A percentile compares a stretch with the other conserved stretches of the same genome.
Evolutionary conservation across 2,888 invertebrate species (phyloP).

Genomic region (Dynastes tityus): DNA sequence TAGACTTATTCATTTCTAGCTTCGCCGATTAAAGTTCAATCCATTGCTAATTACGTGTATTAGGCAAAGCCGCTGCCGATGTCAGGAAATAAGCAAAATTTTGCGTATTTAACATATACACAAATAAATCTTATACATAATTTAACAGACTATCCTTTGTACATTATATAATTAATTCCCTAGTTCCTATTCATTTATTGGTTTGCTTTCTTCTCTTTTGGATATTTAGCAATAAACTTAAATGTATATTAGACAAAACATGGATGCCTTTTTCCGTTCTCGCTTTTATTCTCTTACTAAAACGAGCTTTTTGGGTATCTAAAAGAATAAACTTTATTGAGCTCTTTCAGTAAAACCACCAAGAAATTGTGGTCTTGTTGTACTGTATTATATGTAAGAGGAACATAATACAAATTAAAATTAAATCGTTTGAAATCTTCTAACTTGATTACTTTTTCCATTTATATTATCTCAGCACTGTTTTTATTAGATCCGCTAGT

Average conservation of each 20-base stretch:
- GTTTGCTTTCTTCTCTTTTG: neutral
- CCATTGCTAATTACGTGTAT: too few species aligned
- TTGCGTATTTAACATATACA: too few species aligned
- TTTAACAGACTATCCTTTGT: neutral
- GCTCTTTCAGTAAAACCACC: conserved; percentile 5
- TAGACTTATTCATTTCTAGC: too few species aligned
- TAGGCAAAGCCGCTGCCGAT: too few species aligned
- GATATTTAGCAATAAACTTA: conserved; percentile 2
- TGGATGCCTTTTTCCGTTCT: neutral
- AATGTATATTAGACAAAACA: conserved; percentile 17
- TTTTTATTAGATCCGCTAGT: too few species aligned
- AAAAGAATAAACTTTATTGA: conserved; percentile 33
- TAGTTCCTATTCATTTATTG: conserved; percentile 4
- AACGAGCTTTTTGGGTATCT: neutral
- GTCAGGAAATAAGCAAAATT: too few species aligned
- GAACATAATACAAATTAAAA: conserved; percentile 5
- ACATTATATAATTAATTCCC: neutral
- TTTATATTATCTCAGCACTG: neutral
- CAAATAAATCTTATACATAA: too few species aligned
- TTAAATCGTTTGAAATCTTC: neutral
- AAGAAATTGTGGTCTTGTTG: conserved; percentile 19
- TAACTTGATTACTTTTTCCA: conserved; percentile 4
- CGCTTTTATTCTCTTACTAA: conserved; percentile 25
- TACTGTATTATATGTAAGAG: neutral
- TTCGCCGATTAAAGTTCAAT: too few species aligned